These are phyloP conservation scores for Falco biarmicus DNA, from an alignment of 2,797 vertebrate genomes.

Conservation along the genomic window DNA sequence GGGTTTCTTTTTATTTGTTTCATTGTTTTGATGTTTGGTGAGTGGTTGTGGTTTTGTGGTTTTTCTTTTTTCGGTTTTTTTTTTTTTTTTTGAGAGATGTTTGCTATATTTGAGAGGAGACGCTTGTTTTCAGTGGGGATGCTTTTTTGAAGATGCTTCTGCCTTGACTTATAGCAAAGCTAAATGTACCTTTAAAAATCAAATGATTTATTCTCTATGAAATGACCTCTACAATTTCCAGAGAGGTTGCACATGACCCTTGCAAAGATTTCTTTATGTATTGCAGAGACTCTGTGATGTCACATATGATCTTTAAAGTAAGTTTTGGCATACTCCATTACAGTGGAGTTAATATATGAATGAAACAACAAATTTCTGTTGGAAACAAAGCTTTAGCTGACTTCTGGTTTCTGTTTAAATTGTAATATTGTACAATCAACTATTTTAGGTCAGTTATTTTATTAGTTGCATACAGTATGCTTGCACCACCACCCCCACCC, in stretches of 20 bases:
- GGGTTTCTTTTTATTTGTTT: neutral
- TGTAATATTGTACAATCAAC: too few relatives aligned
- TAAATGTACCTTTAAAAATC: neutral
- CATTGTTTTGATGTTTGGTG: neutral
- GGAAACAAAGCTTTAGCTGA: neutral
- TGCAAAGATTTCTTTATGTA: neutral
- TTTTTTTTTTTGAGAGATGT: neutral
- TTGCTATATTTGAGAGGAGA: fast-evolving
- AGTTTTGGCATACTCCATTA: neutral
- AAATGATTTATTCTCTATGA: neutral
- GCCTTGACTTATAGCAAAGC: neutral
- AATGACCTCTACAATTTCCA: neutral
- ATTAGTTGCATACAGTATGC: neutral
- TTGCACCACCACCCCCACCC: neutral
- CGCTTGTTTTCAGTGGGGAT: neutral
- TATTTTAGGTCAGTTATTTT: neutral
- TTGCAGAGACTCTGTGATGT: neutral
- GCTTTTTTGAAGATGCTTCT: neutral
- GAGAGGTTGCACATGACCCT: fast-evolving
- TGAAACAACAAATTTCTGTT: neutral
- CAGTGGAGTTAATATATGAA: neutral
- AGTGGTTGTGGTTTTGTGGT: too few relatives aligned
- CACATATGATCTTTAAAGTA: fast-evolving
- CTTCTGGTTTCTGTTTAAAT: neutral
- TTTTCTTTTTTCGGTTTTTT: too few relatives aligned